Percentiles rank a stretch among this genome's conserved stretches.
Conservation (phyloP, 2,797 vertebrate genomes). For the Carcharodon carcharias region DNA sequence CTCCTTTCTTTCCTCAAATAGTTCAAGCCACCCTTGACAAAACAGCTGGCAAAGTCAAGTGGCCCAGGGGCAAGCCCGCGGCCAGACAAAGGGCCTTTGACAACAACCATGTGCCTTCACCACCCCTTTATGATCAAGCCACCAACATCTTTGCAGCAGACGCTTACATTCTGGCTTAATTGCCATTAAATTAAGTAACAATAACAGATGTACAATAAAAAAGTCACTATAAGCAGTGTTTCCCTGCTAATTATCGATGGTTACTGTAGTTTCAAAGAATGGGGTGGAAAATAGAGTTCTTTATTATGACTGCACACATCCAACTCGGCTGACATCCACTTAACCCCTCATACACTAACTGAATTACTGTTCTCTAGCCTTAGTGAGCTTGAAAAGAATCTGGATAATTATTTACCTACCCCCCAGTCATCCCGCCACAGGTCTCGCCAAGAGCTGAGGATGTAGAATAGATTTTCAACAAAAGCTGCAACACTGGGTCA, state of each 20-base stretch:
- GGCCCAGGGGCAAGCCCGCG: not conserved
- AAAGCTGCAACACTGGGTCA: not conserved
- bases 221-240: not conserved
- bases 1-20: not conserved
- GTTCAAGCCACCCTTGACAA: not conserved
- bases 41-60: not conserved
- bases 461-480: not conserved
- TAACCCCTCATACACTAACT: not conserved
- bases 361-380: not conserved
- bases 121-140: not conserved
- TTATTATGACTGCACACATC: not conserved
- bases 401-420: not conserved
- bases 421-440: not conserved
- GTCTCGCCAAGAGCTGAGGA: not conserved
- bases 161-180: not conserved
- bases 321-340: not conserved
- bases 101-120: not conserved
- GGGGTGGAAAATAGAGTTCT: not conserved
- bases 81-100: not conserved
- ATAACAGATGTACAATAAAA: constrained; percentile 20
- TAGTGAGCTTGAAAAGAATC: not conserved
- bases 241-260: not conserved
- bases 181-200: constrained; percentile 3
- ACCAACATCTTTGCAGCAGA: not conserved
- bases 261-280: too few species aligned